These are phyloP conservation scores for Cnemophilus loriae DNA, from an alignment of 2,113 vertebrate genomes.

Conservation along the genomic window DNA sequence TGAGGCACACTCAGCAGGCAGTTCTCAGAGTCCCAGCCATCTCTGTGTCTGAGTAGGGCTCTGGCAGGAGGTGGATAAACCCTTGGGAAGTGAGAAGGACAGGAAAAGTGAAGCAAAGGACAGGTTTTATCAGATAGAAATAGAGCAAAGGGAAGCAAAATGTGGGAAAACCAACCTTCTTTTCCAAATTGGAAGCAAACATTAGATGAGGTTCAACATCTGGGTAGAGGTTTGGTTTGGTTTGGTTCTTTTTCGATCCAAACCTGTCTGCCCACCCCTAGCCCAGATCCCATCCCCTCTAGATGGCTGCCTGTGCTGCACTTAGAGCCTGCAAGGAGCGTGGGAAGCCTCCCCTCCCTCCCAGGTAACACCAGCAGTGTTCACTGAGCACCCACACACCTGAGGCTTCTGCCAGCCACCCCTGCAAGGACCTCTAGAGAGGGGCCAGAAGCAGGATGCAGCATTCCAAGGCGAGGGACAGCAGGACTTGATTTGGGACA, in stretches of 20 bases:
- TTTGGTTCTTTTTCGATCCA: constrained; percentile 27
- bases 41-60: background rate
- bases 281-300: constrained; percentile 18
- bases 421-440: background rate
- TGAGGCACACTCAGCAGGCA: background rate
- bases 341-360: background rate
- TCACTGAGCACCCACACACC: background rate
- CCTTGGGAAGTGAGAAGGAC: background rate
- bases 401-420: background rate
- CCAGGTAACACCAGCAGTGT: constrained; percentile 16
- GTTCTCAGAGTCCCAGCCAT: background rate
- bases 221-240: constrained; percentile 48
- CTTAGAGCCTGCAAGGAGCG: constrained; percentile 21
- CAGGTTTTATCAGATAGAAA: background rate
- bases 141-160: background rate
- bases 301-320: constrained; percentile 35
- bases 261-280: constrained; percentile 12
- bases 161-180: background rate
- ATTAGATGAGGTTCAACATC: background rate
- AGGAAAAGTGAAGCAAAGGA: background rate
- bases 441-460: background rate
- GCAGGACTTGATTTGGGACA: background rate
- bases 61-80: background rate
- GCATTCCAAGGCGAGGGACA: background rate
- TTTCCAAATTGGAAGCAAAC: background rate